A percentile compares a stretch with the other conserved stretches of the same genome.
phyloP scores from a whole-genome alignment of 2,797 vertebrate species.

The Forpus xanthops region DNA sequence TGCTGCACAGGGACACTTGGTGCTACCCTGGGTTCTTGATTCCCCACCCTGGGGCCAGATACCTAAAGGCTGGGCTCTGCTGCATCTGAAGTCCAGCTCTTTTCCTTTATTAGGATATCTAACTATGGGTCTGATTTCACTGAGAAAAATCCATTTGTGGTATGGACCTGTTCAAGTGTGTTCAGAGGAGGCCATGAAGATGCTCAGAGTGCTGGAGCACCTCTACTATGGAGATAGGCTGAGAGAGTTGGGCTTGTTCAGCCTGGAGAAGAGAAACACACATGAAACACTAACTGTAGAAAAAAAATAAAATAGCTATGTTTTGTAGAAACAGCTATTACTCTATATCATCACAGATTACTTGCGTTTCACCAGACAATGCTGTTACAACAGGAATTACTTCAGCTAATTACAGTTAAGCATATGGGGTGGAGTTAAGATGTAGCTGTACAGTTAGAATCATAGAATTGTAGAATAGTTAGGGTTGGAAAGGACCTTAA shows the following conservation, averaged over 20 bases:
- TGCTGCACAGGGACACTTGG: background rate
- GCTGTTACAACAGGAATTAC: background rate
- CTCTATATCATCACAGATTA: background rate
- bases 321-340: background rate
- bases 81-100: background rate
- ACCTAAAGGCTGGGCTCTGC: background rate
- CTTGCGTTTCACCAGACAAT: background rate
- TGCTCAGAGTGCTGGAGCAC: background rate
- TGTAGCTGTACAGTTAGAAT: background rate
- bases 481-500: no score
- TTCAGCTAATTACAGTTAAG: constrained; percentile 26
- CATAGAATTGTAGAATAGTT: no score
- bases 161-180: background rate
- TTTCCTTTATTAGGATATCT: background rate
- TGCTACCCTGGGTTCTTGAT: background rate
- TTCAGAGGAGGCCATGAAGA: background rate
- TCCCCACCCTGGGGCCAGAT: background rate
- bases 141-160: background rate
- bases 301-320: background rate
- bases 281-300: background rate
- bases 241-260: background rate
- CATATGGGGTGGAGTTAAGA: background rate
- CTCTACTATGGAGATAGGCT: background rate
- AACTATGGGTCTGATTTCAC: background rate
- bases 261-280: background rate